A percentile compares a stretch with the other conserved stretches of the same genome.
Conservation (phyloP, 2,888 invertebrate species). For the Elegia similella region DNA sequence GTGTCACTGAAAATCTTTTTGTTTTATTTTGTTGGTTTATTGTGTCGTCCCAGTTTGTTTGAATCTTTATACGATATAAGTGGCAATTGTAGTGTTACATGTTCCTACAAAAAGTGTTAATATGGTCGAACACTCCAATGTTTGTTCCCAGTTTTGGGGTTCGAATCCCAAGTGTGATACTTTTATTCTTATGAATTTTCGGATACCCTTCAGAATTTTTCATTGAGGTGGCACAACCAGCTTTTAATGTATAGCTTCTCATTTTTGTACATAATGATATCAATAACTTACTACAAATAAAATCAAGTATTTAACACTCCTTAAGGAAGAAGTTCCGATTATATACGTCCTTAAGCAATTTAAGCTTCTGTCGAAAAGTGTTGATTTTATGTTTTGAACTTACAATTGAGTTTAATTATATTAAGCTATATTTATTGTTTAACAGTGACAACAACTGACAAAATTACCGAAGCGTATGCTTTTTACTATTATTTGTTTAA, state of each 20-base stretch:
- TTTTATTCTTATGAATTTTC: not conserved
- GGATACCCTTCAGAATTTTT: not conserved
- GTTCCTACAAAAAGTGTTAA: not conserved
- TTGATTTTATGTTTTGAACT: not conserved
- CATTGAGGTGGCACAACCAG: conserved; percentile 9
- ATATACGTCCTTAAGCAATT: not conserved
- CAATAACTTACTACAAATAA: not conserved
- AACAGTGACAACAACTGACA: conserved; percentile 3
- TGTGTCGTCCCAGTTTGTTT: conserved; percentile 17
- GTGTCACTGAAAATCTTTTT: conserved; percentile 23
- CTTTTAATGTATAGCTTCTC: conserved; percentile 14
- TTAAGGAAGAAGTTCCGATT: not conserved
- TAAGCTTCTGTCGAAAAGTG: not conserved
- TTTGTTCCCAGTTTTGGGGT: not conserved
- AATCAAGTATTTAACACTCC: conserved; percentile 6
- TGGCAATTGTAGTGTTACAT: too few species aligned
- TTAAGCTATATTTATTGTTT: not conserved
- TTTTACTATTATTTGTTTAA: conserved; percentile 23
- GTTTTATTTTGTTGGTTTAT: not conserved
- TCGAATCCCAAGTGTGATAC: not conserved
- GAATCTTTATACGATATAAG: conserved; percentile 20
- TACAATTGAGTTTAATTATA: not conserved
- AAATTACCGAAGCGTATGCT: conserved; percentile 13
- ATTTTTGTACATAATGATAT: not conserved
- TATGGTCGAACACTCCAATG: not conserved